A percentile compares a stretch with the other conserved stretches of the same genome.
Conservation (phyloP, 1,140 invertebrate species). For the Euborellia annulipes region DNA sequence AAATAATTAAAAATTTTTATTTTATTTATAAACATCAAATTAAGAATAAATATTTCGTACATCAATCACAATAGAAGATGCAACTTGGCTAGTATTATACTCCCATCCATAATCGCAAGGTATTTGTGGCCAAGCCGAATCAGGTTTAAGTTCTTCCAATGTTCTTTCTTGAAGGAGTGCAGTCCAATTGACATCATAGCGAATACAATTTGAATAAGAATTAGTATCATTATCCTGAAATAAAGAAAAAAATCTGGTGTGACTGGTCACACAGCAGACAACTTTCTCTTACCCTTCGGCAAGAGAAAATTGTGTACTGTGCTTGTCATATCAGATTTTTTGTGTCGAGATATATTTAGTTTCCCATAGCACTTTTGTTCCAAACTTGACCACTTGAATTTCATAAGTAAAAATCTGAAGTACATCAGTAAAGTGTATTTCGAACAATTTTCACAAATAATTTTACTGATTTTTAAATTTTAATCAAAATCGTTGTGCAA, state of each 20-base stretch:
- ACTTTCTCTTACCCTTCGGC: too few relatives aligned
- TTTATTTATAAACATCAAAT: not conserved
- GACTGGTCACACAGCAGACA: too few relatives aligned
- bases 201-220: slow-evolving; percentile 29
- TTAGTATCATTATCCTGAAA: slow-evolving; percentile 27
- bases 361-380: too few relatives aligned
- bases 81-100: slow-evolving; percentile 48
- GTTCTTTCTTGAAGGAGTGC: slow-evolving; percentile 27
- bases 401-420: too few relatives aligned
- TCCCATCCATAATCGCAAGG: slow-evolving; percentile 64
- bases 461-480: too few relatives aligned
- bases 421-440: too few relatives aligned
- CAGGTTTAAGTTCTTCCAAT: slow-evolving; percentile 26
- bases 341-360: too few relatives aligned
- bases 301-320: too few relatives aligned
- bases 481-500: too few relatives aligned
- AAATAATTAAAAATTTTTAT: slow-evolving; percentile 5
- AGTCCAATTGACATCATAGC: slow-evolving; percentile 57
- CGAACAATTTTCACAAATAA: too few relatives aligned
- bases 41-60: slow-evolving; percentile 25
- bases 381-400: too few relatives aligned
- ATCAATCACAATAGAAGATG: slow-evolving; percentile 66
- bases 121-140: slow-evolving; percentile 42
- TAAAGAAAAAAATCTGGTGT: slow-evolving; percentile 4
- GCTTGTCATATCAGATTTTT: too few relatives aligned